Conservation (phyloP, 2,888 invertebrate species). For the Dyspetes luteomarginatus region DNA sequence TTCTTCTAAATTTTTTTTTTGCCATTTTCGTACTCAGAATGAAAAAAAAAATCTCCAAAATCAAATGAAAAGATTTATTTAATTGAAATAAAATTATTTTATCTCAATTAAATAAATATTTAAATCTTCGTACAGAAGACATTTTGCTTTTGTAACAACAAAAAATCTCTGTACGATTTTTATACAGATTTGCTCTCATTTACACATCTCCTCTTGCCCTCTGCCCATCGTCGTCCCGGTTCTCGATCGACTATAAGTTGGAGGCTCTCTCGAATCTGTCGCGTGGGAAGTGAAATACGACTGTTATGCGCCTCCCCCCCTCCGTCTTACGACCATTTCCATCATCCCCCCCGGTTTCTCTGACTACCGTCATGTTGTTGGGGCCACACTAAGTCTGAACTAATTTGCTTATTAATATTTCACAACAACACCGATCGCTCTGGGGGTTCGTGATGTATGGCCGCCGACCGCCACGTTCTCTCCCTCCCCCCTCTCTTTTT, state of each 20-base stretch:
- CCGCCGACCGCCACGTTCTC: conserved; percentile 60
- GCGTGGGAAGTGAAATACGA: conserved; percentile 79
- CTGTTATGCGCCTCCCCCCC: conserved; percentile 63
- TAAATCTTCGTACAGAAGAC: too few species aligned
- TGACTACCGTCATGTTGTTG: conserved; percentile 35
- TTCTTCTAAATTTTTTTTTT: too few species aligned
- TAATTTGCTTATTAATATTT: conserved; percentile 83
- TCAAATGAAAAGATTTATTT: too few species aligned
- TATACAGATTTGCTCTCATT: too few species aligned
- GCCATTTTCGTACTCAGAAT: too few species aligned
- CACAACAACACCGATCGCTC: conserved; percentile 80
- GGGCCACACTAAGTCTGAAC: conserved; percentile 76
- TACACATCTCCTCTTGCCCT: not conserved
- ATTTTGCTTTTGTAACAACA: too few species aligned
- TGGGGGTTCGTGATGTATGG: conserved; percentile 77
- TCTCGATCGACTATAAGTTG: conserved; percentile 53
- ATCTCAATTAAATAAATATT: too few species aligned
- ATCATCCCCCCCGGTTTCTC: conserved; percentile 46
- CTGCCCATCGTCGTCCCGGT: not conserved
- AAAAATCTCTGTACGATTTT: too few species aligned
- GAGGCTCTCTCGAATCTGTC: conserved; percentile 43
- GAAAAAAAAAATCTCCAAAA: too few species aligned
- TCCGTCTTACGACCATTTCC: conserved; percentile 63
- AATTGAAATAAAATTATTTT: too few species aligned
- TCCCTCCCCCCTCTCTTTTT: conserved; percentile 27